A percentile compares a stretch with the other conserved stretches of the same genome.
These are phyloP conservation scores for Fragum whitleyi DNA, from an alignment of 2,888 invertebrate genomes.

Conservation along the genomic window DNA sequence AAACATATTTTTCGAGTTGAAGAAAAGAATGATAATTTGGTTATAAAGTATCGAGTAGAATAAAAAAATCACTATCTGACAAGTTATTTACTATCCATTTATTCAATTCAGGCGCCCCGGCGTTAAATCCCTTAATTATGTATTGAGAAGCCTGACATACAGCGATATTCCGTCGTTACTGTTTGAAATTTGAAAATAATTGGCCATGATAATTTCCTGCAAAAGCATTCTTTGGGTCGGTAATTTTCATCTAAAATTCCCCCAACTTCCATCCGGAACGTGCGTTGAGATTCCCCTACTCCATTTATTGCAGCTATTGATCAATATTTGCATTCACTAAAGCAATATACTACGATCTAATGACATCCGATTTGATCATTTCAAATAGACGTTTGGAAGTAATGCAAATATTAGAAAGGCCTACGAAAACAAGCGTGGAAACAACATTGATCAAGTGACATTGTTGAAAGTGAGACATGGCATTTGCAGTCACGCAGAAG, in stretches of 20 bases:
- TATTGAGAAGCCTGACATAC: slow-evolving; percentile 8
- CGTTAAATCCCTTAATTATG: slow-evolving; percentile 3
- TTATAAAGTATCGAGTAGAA: too few relatives aligned
- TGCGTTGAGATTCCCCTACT: slow-evolving; percentile 55
- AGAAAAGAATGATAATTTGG: too few relatives aligned
- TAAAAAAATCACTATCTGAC: too few relatives aligned
- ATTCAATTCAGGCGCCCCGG: too few relatives aligned
- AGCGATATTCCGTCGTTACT: slow-evolving; percentile 43
- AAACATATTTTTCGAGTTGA: too few relatives aligned
- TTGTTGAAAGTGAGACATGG: slow-evolving; percentile 63
- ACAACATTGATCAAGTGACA: slow-evolving; percentile 61
- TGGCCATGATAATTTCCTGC: slow-evolving; percentile 66
- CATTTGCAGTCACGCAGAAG: slow-evolving; percentile 66
- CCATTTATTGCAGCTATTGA: slow-evolving; percentile 60
- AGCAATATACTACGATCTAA: slow-evolving; percentile 65
- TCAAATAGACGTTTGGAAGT: slow-evolving; percentile 61
- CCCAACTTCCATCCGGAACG: slow-evolving; percentile 49
- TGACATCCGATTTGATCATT: slow-evolving; percentile 65
- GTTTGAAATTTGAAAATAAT: slow-evolving; percentile 64
- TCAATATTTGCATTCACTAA: slow-evolving; percentile 66
- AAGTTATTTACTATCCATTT: too few relatives aligned
- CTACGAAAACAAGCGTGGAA: slow-evolving; percentile 67
- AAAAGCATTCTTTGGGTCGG: slow-evolving; percentile 47
- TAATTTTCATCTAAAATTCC: slow-evolving; percentile 64
- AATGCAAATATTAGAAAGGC: slow-evolving; percentile 69